Base-by-base conservation (phyloP, 2,113 vertebrate species). In the Mormyrus lacerda region DNA sequence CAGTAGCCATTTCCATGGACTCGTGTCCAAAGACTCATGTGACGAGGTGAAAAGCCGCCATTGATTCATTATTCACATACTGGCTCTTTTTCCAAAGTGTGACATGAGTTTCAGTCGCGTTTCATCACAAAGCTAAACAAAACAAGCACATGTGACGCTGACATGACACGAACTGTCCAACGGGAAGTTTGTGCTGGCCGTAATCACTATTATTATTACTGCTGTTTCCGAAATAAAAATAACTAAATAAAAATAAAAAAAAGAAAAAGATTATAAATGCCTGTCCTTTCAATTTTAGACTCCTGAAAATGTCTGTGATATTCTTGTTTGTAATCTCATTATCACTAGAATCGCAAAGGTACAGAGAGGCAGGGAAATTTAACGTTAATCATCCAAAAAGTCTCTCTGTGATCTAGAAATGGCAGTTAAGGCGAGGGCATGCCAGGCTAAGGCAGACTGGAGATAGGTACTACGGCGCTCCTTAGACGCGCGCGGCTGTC, bases 361-460 rank as follows among this genome's bases (percentile, higher is more conserved):
- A 31, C 27, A 61, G 87, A 21, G 24, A 39, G 53, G 31, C 53
- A 13, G 35, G n/a, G 51, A 42, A 85, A 89, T 82, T 89, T 83
- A 89, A 53, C 88, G 82, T 35, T 48, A 45, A 89, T 82, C 48
- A 51, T 79, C 48, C 88, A 79, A 42, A 44, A 50, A 89, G 65
- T 79, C 48, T 44, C 19, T 42, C 55, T 85, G 79, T 85, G 51
- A 89, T 89, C 82, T 89, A 47, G 88, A 89, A 61, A 89, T 65
- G 27, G 82, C 51, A 58, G 55, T 19, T 42, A 88, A 45, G 45
- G 11, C 27, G 65, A 61, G 31, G 45, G 27, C 11, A 88, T 35
- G 44, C 44, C 7, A 21, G 69, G 58, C 15, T 35, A 61, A 31
- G 87, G 35, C 15, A 17, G 53, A 21, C 42, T 1, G 5, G 42